Evolutionary conservation across 2,797 vertebrate genomes (phyloP).

Genomic region (Avahi laniger): DNA sequence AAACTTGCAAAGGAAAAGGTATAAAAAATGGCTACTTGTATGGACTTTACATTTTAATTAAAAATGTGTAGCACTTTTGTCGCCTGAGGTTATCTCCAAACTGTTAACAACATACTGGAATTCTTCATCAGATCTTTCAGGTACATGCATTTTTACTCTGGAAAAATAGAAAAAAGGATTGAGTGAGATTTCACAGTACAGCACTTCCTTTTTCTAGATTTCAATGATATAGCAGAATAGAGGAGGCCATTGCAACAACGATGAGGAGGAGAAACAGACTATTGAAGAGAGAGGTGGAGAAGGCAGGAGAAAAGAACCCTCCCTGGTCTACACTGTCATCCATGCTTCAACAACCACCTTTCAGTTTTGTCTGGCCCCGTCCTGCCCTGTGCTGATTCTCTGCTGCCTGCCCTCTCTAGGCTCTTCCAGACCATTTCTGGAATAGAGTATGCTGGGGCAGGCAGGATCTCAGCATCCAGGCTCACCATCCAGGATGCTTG

Average conservation of each 20-base stretch:
- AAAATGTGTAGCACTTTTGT: background rate
- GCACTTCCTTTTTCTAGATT: slow-evolving; percentile 9
- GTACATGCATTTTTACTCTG: slow-evolving; percentile 37
- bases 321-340: background rate
- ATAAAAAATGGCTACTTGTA: background rate
- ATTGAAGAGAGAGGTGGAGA: background rate
- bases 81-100: background rate
- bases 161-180: background rate
- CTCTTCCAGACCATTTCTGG: background rate
- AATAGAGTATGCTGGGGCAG: background rate
- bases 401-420: background rate
- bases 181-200: slow-evolving; percentile 16
- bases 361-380: background rate
- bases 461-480: background rate
- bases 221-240: background rate
- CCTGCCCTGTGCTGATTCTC: background rate
- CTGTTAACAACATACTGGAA: background rate
- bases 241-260: background rate
- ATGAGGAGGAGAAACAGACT: background rate
- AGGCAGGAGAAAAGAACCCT: background rate
- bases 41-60: slow-evolving; percentile 43
- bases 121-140: slow-evolving; percentile 16
- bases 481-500: background rate
- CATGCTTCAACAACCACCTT: background rate
- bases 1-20: slow-evolving; percentile 25